These are phyloP conservation scores for Centropus bengalensis DNA, from an alignment of 2,113 vertebrate species.

Conservation along the genomic window DNA sequence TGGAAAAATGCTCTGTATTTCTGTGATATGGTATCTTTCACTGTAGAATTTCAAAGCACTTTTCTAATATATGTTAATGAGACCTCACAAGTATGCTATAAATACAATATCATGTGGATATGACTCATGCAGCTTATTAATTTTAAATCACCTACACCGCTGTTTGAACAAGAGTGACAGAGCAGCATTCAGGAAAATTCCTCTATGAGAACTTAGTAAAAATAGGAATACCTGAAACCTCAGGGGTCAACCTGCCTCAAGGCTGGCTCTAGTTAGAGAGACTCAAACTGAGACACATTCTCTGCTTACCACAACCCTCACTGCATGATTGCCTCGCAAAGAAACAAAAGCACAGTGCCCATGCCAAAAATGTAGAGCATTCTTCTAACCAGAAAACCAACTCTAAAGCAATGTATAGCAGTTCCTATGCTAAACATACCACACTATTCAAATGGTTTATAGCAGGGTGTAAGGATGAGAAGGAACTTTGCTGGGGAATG, in stretches of 20 bases:
- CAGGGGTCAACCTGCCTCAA: neutral
- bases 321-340: neutral
- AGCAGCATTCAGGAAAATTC: neutral
- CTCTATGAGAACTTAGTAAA: neutral
- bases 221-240: neutral
- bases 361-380: neutral
- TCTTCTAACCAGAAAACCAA: neutral
- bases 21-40: neutral
- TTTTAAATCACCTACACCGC: slow-evolving; percentile 1
- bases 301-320: neutral
- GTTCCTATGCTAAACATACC: neutral
- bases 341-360: neutral
- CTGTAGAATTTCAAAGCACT: slow-evolving; percentile 16
- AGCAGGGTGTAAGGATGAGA: neutral
- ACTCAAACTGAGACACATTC: neutral
- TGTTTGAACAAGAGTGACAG: neutral
- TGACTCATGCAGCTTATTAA: slow-evolving; percentile 57
- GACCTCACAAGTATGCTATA: slow-evolving; percentile 44
- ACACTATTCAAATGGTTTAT: neutral
- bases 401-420: neutral
- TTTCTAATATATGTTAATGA: slow-evolving; percentile 31
- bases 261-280: neutral
- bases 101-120: slow-evolving; percentile 40
- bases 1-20: neutral
- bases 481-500: neutral